Base-by-base conservation (phyloP, 2,797 vertebrate genomes). In the Zonotrichia albicollis region DNA sequence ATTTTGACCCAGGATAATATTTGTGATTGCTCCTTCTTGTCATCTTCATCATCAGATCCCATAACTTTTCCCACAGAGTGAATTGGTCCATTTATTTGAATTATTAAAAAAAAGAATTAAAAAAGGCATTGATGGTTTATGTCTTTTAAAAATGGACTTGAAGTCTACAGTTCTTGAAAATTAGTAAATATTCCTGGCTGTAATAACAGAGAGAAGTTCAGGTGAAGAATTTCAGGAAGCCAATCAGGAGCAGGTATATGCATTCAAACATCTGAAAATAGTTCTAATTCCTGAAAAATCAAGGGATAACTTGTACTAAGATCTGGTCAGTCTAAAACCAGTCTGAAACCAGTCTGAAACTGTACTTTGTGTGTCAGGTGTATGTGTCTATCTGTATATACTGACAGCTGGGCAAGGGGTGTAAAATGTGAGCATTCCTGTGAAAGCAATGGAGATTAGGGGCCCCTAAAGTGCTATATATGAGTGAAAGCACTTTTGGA, bases 61-160 rank as follows among this genome's bases (percentile, higher is more conserved):
- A 30, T 20, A 62, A 51, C 7, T 36, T 65, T 78, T 40, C 19
- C 29, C 11, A 65, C 32, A 70, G n/a, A 62, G 17, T 17, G 57
- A 48, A 76, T 17, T 4, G 5, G 5, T 55, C 17, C 12, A 16
- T 43, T 43, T 78, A 15, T 76, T 91, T 60, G 36, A 11, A 15
- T 9, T 6, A 5, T 2, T 36, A 10, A 14, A 55, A 17, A 10
- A 10, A 42, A 18, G 1, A 30, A 6, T 2, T 1, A 2, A 26
- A 11, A 45, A 32, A 68, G 5, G 1, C 6, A 30, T n/a, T 38
- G 27, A 5, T 73, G 20, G 9, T 27, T 86, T 84, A 15, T 62
- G 4, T n/a, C 27, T 26, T 79, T 51, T 16, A 88, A 29, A 81
- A 20, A 32, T 22, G 6, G n/a, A 5, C 54, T 9, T 30, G 9